Evolutionary conservation across 1,140 invertebrate species (phyloP), one percentile per base, ranked within the genome.

Genomic region (Eupristina koningsbergeri): DNA sequence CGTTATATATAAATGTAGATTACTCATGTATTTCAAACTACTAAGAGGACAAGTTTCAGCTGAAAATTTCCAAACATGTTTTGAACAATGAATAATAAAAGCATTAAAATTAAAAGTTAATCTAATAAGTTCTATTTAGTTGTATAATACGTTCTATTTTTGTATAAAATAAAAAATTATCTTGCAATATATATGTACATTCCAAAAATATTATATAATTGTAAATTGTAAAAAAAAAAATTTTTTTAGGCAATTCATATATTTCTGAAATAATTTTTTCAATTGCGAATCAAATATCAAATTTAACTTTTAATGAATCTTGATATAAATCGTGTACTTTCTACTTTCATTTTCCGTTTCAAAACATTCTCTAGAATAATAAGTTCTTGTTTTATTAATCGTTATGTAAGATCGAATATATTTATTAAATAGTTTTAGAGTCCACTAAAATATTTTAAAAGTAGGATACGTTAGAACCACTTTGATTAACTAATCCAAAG

Each of bases 341-440:
- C 79, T 80, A 80, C 79, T 80, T 73, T 80, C 47, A 80, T 80
- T 80, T 80, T 78, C 61, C 26, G 29, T 29, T 80, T 17, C 17
- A 39, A 61, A 26, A n/a, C 69, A 19, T 19, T 74, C 50, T 61
- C 31, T n/a, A 13, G 45, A 69, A 80, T 50, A 53, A 47, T 45
- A 36, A 47, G 19, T 22, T n/a, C 17, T 67, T n/a, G 26, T 39
- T n/a, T 80, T 80, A 39, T 80, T 71, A 71, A 80, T 53, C 22
- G 22, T 80, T 80, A 71, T 36, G 34, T 29, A 71, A 71, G 3
- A 39, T 50, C 22, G 45, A 50, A 80, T 34, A 22, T 53, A 64
- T 58, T 36, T 50, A 75, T 50, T 53, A 75, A 50, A 31, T 75
- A 77, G 50, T 77, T 8, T 31, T 53, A 36, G 36, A 67, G 19